A percentile compares a stretch with the other conserved stretches of the same genome.
Evolutionary conservation across 2,797 vertebrate genomes (phyloP).

Genomic region (Sorex maritimensis): DNA sequence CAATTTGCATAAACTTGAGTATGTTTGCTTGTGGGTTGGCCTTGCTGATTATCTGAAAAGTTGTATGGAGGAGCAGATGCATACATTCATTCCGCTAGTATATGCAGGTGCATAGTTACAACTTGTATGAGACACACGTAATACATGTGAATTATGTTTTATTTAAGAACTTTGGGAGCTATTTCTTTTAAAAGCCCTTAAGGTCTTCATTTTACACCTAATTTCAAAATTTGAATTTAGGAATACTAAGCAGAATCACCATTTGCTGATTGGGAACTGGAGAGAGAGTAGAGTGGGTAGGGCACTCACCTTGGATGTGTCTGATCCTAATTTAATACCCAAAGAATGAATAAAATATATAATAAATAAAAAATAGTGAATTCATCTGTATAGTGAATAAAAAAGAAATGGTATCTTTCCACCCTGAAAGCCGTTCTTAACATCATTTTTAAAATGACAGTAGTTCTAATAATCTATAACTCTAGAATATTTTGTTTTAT

Average conservation of each 20-base stretch:
- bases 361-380: too few species aligned
- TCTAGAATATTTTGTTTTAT: neutral
- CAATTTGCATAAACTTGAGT: neutral
- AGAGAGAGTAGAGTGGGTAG: too few species aligned
- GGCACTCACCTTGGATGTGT: too few species aligned
- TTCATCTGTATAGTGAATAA: too few species aligned
- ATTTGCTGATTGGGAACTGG: neutral
- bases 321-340: too few species aligned
- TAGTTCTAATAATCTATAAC: neutral
- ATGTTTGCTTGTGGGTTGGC: neutral
- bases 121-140: neutral
- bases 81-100: neutral
- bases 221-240: conserved; percentile 20
- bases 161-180: neutral
- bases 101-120: neutral
- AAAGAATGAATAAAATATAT: too few species aligned
- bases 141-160: neutral
- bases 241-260: neutral
- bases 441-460: neutral
- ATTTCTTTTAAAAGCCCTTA: neutral
- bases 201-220: neutral
- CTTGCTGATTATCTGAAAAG: neutral
- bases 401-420: neutral
- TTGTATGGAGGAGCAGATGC: neutral
- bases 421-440: neutral